Base-by-base conservation (phyloP, 2,113 vertebrate genomes). In the Caloenas nicobarica region DNA sequence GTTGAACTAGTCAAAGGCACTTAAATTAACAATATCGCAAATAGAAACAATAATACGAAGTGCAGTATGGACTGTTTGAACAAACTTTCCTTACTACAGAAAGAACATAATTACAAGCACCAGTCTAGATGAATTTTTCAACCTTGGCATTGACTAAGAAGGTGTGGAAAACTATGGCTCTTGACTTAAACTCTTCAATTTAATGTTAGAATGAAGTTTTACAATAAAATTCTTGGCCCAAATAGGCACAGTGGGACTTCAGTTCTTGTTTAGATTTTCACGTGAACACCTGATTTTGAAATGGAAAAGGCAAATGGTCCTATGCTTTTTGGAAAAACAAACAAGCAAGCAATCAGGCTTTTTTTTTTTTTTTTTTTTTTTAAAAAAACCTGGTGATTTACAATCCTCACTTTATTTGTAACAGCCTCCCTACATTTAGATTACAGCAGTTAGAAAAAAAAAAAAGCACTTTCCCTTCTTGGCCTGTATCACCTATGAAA, bases 161-260 rank as follows among this genome's bases (percentile, higher is more conserved):
- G 95, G 77, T 93, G 82, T 91, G 91, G 95, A 96, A 97, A 96
- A 93, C 42, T n/a, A 23, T 5, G 51, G 85, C 64, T 84, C n/a
- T 82, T 57, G 22, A 38, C 50, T 53, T 46, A 7, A 62, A 86
- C 13, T 36, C 54, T 83, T 56, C 53, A 31, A 26, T 24, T n/a
- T 74, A 70, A 62, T 3, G 2, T 38, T 53, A 91, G 51, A 64
- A 46, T 46, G 13, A 76, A 69, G 28, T 38, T 93, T 38, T 56
- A 91, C 78, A 94, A 69, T 74, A 61, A 92, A 88, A 68, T 9
- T 23, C 78, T 53, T 44, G 34, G 62, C 81, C 38, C 40, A 77
- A 87, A 64, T 73, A 87, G 54, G 23, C 19, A 36, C 7, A 64
- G 54, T 40, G 85, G 65, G 14, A 7, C 71, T 57, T 88, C 14